Evolutionary conservation across 2,113 vertebrate genomes (phyloP), one percentile per base, ranked within the genome.

Genomic region (Hippoglossus stenolepis): DNA sequence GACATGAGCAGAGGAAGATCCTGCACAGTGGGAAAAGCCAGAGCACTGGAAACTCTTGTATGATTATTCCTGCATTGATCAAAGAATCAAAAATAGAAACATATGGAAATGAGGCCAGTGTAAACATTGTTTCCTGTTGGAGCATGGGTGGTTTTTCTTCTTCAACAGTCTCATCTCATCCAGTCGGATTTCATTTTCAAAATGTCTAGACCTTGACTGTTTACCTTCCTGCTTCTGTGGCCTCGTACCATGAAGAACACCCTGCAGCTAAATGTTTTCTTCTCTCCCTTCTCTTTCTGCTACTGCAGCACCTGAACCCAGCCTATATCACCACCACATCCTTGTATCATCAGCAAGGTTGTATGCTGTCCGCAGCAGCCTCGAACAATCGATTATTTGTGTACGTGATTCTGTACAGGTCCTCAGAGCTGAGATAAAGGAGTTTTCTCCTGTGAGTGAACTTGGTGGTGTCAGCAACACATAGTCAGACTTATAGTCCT

Each of bases 371-470:
- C 51, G 21, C 77, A 85, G 70, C 83, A 85, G 63, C 31, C 31
- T 7, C 31, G 31, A 79, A 82, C 70, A 80, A 88, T 87, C 23
- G 70, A 87, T 89, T 88, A 80, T 70, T 62, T 68, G 72, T 65
- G 56, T 49, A n/a, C 1, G 26, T 68, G 65, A 80, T 82, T 82
- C 74, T 61, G 28, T 62, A 74, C 77, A 81, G 79, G 72, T 74
- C 60, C 77, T 57, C 38, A 3, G 40, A 61, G 47, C 31, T 49
- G 35, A 85, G 70, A 49, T 49, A 49, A 18, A 49, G 45, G 4
- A 45, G 3, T 45, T 45, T 49, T 5, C 45, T 18, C 17, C 45
- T 72, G 20, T 7, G n/a, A 76, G 60, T 61, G 64, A 76, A 75
- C 54, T 45, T 15, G 4, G 45, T 49, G 15, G 15, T 5, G 17